Conservation (phyloP, 2,113 vertebrate genomes). For the Platichthys flesus region DNA sequence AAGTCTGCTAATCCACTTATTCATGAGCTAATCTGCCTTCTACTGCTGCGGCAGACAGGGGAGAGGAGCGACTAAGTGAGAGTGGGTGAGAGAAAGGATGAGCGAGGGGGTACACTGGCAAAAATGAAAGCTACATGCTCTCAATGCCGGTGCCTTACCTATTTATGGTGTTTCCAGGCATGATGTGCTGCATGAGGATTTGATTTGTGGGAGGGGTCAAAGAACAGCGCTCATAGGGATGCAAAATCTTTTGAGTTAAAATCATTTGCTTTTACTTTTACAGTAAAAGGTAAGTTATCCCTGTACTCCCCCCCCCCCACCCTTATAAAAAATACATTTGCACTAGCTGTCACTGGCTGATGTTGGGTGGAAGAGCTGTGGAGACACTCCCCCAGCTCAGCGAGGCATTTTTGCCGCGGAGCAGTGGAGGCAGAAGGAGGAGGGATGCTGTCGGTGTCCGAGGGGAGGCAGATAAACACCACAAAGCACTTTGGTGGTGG, state of each 20-base stretch:
- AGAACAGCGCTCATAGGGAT: slow-evolving; percentile 6
- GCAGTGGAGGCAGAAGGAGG: slow-evolving; percentile 69
- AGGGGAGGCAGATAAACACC: slow-evolving; percentile 83
- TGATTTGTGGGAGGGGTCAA: slow-evolving; percentile 36
- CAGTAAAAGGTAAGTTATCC: slow-evolving; percentile 12
- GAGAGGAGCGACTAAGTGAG: slow-evolving; percentile 61
- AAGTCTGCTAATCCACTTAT: slow-evolving; percentile 87
- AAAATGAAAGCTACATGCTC: slow-evolving; percentile 47
- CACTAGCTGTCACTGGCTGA: slow-evolving; percentile 43
- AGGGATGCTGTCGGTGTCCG: slow-evolving; percentile 78
- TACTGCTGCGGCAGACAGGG: slow-evolving; percentile 78
- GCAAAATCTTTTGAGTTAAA: slow-evolving; percentile 21
- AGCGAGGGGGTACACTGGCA: slow-evolving; percentile 35
- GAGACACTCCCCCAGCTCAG: slow-evolving; percentile 37
- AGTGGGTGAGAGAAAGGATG: slow-evolving; percentile 66
- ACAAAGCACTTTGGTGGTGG: slow-evolving; percentile 82
- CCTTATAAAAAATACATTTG: not conserved
- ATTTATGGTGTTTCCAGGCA: slow-evolving; percentile 64
- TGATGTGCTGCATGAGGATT: slow-evolving; percentile 34
- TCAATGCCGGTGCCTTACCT: slow-evolving; percentile 45
- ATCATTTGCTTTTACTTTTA: slow-evolving; percentile 34
- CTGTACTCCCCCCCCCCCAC: not conserved
- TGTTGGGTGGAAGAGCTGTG: slow-evolving; percentile 11
- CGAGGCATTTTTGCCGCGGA: slow-evolving; percentile 61
- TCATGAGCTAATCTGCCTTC: slow-evolving; percentile 85